phyloP scores from a whole-genome alignment of 2,888 invertebrate genomes.

The Furcula furcula region DNA sequence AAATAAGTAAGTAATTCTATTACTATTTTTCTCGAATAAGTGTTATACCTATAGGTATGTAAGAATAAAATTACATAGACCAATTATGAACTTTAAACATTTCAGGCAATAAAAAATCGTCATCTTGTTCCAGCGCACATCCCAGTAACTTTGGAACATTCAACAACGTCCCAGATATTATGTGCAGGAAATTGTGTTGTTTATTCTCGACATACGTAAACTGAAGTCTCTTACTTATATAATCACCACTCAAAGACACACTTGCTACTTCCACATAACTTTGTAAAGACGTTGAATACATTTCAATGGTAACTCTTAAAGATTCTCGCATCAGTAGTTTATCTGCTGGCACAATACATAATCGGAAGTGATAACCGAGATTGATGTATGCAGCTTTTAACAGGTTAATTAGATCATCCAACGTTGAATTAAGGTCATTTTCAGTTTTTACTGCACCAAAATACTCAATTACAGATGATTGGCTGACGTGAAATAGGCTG shows the following conservation, averaged over 20 bases:
- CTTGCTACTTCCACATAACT: constrained; percentile 88
- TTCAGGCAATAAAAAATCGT: constrained; percentile 55
- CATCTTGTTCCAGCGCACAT: constrained; percentile 85
- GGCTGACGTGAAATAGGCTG: constrained; percentile 85
- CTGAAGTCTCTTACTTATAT: constrained; percentile 89
- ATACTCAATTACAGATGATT: constrained; percentile 85
- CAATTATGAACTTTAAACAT: constrained; percentile 54
- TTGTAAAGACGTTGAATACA: constrained; percentile 85
- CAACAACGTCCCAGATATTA: constrained; percentile 87
- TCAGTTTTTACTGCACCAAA: constrained; percentile 81
- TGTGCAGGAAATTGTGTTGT: constrained; percentile 82
- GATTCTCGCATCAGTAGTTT: constrained; percentile 84
- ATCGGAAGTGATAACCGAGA: constrained; percentile 85
- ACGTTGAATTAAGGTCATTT: constrained; percentile 71
- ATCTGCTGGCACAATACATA: constrained; percentile 83
- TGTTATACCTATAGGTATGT: too few relatives aligned
- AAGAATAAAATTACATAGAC: constrained; percentile 27
- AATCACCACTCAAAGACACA: constrained; percentile 87
- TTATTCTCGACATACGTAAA: constrained; percentile 84
- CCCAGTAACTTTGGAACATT: constrained; percentile 89
- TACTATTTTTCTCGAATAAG: too few relatives aligned
- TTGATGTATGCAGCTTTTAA: constrained; percentile 83
- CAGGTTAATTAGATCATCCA: constrained; percentile 78
- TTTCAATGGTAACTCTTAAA: constrained; percentile 85
- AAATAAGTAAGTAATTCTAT: too few relatives aligned